These are phyloP conservation scores for Dreissena polymorpha DNA, from an alignment of 1,140 invertebrate species.

Conservation along the genomic window DNA sequence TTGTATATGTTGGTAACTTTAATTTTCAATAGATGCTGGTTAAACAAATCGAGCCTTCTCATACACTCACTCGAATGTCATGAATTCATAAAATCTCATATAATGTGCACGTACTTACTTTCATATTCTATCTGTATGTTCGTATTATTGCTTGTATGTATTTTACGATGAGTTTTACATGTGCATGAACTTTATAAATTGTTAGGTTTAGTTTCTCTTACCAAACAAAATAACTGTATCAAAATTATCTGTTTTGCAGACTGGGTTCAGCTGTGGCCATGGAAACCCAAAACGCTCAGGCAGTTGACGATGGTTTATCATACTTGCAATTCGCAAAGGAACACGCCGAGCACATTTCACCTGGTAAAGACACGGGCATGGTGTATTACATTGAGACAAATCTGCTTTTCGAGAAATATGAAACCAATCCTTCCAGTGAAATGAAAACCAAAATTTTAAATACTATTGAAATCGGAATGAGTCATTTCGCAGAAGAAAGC, in stretches of 20 bases:
- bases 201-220: not conserved
- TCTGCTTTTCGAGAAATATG: conserved; percentile 45
- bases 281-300: not conserved
- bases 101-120: not conserved
- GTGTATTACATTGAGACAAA: conserved; percentile 52
- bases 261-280: conserved; percentile 38
- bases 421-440: conserved; percentile 10
- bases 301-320: conserved; percentile 32
- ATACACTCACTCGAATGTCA: no score
- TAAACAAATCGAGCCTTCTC: no score
- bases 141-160: not conserved
- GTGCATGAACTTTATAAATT: not conserved
- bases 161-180: not conserved
- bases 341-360: conserved; percentile 16
- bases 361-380: conserved; percentile 51
- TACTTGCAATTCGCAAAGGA: conserved; percentile 26
- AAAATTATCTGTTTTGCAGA: not conserved
- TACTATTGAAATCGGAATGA: conserved; percentile 39
- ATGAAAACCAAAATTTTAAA: conserved; percentile 35
- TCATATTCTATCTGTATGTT: not conserved
- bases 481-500: conserved; percentile 26
- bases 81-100: no score
- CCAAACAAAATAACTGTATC: not conserved
- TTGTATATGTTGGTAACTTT: no score
- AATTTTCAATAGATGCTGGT: no score